phyloP scores from a whole-genome alignment of 2,888 invertebrate genomes.

The Epinotia bilunana region DNA sequence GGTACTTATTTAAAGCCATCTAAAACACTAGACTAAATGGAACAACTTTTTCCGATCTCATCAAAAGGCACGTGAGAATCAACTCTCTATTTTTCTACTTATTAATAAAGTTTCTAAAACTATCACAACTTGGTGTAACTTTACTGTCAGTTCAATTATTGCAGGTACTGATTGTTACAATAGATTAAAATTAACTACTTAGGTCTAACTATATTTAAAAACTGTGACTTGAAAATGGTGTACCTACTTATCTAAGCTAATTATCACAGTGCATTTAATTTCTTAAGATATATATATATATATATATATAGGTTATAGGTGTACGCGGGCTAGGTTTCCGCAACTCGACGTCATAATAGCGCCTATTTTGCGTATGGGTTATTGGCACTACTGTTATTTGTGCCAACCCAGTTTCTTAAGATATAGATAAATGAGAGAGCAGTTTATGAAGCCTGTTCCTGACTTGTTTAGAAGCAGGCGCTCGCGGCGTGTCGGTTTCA shows the following conservation, averaged over 20 bases:
- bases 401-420: too few relatives aligned
- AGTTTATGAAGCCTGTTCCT: slow-evolving; percentile 81
- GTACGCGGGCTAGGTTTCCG: too few relatives aligned
- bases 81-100: slow-evolving; percentile 11
- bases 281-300: slow-evolving; percentile 46
- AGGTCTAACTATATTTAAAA: slow-evolving; percentile 17
- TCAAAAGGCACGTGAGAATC: slow-evolving; percentile 32
- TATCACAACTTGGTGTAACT: slow-evolving; percentile 34
- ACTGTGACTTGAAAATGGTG: slow-evolving; percentile 34
- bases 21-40: slow-evolving; percentile 9
- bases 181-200: slow-evolving; percentile 6
- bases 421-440: slow-evolving; percentile 67
- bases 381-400: too few relatives aligned
- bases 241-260: slow-evolving; percentile 20
- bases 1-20: neutral
- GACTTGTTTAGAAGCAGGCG: slow-evolving; percentile 74
- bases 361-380: too few relatives aligned
- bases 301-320: too few relatives aligned
- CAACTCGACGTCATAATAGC: too few relatives aligned
- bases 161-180: slow-evolving; percentile 11
- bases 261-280: slow-evolving; percentile 50
- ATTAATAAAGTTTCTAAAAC: slow-evolving; percentile 16
- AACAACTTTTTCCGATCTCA: slow-evolving; percentile 14
- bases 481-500: slow-evolving; percentile 74
- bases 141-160: slow-evolving; percentile 26